A percentile compares a stretch with the other conserved stretches of the same genome.
Conservation (phyloP, 2,888 invertebrate genomes). For the Caenorhabditis sulstoni region DNA sequence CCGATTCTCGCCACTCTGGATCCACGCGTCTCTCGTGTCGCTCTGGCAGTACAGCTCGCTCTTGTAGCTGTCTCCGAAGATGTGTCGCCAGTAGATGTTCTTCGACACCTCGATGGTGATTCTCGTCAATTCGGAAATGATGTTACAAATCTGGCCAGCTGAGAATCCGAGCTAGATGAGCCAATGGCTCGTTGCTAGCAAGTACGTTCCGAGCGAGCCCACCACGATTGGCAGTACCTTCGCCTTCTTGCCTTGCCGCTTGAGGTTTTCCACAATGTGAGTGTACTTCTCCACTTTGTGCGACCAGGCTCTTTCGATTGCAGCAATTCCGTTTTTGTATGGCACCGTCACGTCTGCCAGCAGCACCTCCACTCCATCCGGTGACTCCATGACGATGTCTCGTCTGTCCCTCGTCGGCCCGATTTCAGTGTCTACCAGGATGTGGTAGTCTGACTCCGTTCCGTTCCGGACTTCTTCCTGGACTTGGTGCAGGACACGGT, state of each 20-base stretch:
- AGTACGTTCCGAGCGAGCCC: constrained; percentile 7
- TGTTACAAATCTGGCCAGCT: no score
- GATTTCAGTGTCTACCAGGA: background rate
- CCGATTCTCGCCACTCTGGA: no score
- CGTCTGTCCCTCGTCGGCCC: background rate
- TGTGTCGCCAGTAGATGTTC: no score
- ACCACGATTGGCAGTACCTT: background rate
- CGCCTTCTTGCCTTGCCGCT: background rate
- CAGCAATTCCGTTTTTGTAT: constrained; percentile 4
- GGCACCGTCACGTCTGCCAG: constrained; percentile 8
- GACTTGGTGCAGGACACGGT: background rate
- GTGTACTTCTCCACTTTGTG: constrained; percentile 6
- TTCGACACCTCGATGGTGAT: no score
- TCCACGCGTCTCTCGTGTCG: background rate
- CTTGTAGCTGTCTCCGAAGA: no score
- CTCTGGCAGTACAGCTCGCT: background rate
- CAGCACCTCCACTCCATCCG: background rate
- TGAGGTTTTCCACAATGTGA: background rate
- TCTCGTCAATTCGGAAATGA: no score
- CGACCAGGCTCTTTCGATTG: constrained; percentile 4
- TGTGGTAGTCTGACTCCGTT: background rate
- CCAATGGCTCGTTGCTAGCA: background rate
- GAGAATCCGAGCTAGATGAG: no score
- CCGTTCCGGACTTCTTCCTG: background rate
- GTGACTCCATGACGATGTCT: background rate